phyloP scores from a whole-genome alignment of 1,140 invertebrate genomes.

The Ditylenchus dipsaci region DNA sequence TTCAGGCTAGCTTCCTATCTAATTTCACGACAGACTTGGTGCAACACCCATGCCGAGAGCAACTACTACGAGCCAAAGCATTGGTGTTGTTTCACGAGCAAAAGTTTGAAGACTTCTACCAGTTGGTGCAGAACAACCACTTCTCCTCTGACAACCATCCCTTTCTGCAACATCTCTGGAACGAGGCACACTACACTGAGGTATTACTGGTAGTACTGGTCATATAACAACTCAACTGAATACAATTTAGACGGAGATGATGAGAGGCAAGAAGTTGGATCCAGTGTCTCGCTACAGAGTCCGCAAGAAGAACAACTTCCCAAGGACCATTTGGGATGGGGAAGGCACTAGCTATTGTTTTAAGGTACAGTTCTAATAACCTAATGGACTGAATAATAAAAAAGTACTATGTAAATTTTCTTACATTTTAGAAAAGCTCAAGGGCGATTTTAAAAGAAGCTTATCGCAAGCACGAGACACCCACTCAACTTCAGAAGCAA shows the following conservation, averaged over 20 bases:
- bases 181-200: constrained; percentile 66
- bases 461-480: constrained; percentile 84
- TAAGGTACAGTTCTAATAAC: constrained; percentile 64
- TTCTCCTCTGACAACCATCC: constrained; percentile 92
- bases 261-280: constrained; percentile 77
- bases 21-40: constrained; percentile 1
- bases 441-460: constrained; percentile 62
- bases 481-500: constrained; percentile 85
- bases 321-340: constrained; percentile 96
- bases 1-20: constrained; percentile 6
- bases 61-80: constrained; percentile 72
- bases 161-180: constrained; percentile 78
- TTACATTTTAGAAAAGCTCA: constrained; percentile 29
- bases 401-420: too few relatives aligned
- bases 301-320: constrained; percentile 88
- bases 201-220: constrained; percentile 57
- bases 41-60: constrained; percentile 3
- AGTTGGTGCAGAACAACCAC: constrained; percentile 84
- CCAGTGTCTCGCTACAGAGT: constrained; percentile 91
- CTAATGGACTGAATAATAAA: not conserved
- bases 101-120: constrained; percentile 85
- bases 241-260: constrained; percentile 69
- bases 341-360: constrained; percentile 98
- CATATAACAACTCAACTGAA: not conserved
- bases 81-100: constrained; percentile 76